These are phyloP conservation scores for Oedothorax gibbosus DNA, from an alignment of 1,140 invertebrate genomes.

Conservation along the genomic window DNA sequence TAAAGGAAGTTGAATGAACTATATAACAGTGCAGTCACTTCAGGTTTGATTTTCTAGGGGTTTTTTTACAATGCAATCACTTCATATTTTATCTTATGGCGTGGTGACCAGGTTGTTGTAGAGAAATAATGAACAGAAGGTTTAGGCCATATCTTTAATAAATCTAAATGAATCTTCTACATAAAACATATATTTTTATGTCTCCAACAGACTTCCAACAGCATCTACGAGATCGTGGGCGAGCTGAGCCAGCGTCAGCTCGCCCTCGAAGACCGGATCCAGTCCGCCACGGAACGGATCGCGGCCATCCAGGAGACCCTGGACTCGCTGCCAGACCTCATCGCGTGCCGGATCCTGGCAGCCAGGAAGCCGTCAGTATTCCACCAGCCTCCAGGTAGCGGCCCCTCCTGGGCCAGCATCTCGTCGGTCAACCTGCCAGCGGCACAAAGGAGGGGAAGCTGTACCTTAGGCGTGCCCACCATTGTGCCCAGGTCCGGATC, in stretches of 20 bases:
- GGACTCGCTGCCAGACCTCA: conserved; percentile 60
- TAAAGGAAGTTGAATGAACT: too few species aligned
- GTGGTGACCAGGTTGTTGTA: too few species aligned
- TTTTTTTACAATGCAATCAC: too few species aligned
- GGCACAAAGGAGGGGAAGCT: conserved; percentile 39
- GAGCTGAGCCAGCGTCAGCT: conserved; percentile 94
- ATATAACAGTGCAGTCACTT: too few species aligned
- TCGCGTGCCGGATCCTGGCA: conserved; percentile 44
- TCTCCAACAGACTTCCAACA: conserved; percentile 88
- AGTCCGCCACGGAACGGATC: conserved; percentile 80
- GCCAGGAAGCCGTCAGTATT: conserved; percentile 27
- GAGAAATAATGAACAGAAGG: too few species aligned
- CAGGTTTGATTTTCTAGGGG: too few species aligned
- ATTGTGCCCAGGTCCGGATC: conserved; percentile 51
- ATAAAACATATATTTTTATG: too few species aligned
- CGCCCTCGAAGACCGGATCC: conserved; percentile 86
- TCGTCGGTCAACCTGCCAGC: conserved; percentile 58
- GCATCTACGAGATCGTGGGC: conserved; percentile 96
- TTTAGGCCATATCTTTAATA: too few species aligned
- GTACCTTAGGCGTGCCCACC: conserved; percentile 51
- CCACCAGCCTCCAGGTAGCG: conserved; percentile 20
- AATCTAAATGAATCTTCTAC: too few species aligned
- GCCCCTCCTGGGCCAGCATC: conserved; percentile 55
- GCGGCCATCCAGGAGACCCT: conserved; percentile 61
- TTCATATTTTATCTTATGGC: too few species aligned